A percentile compares a stretch with the other conserved stretches of the same genome.
Conservation (phyloP, 2,797 vertebrate genomes). For the Peromyscus nudipes region DNA sequence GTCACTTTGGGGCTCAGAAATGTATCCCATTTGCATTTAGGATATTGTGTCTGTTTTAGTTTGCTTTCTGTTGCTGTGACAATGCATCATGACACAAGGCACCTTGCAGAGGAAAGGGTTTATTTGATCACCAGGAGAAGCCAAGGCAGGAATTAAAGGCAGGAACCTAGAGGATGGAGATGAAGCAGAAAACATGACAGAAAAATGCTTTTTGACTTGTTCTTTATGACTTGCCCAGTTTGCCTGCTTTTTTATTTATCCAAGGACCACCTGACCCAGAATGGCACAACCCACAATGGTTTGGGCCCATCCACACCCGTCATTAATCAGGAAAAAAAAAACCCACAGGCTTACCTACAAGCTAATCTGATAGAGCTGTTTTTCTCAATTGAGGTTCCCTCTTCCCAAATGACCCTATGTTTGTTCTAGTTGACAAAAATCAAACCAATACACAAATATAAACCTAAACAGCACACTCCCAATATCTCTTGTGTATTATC, state of each 20-base stretch:
- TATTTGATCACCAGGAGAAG: background rate
- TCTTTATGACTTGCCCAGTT: background rate
- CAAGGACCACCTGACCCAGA: background rate
- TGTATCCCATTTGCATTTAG: background rate
- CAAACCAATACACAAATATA: background rate
- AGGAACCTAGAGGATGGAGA: background rate
- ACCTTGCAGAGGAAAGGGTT: background rate
- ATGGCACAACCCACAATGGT: background rate
- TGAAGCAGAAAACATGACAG: background rate
- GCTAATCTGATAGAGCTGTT: background rate
- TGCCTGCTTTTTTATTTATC: background rate
- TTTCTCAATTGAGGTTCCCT: background rate
- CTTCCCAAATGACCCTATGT: no score
- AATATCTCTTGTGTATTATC: background rate
- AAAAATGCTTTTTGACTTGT: background rate
- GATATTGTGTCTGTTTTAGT: background rate
- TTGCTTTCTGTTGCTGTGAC: background rate
- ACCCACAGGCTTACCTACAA: background rate
- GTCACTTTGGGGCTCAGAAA: background rate
- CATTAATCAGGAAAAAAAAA: background rate
- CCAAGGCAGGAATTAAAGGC: background rate
- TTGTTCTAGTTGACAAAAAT: no score
- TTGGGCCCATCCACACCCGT: background rate
- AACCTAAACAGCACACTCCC: background rate
- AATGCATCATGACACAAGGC: background rate